phyloP scores from a whole-genome alignment of 2,113 vertebrate species.

The Nematolebias whitei region DNA sequence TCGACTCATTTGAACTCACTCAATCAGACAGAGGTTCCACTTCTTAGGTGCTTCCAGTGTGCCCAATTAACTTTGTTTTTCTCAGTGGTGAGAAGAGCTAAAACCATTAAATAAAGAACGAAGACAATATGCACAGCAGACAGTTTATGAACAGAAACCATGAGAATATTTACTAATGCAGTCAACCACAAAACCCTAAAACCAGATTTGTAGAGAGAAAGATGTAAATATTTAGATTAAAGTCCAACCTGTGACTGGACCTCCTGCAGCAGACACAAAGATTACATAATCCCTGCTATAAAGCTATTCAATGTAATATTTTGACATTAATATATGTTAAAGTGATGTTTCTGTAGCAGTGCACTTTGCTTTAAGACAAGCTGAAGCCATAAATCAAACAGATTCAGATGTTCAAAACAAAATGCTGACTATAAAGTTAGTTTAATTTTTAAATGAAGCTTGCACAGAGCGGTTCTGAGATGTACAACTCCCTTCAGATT shows the following conservation, averaged over 20 bases:
- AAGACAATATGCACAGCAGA: conserved; percentile 6
- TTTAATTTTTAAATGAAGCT: conserved; percentile 30
- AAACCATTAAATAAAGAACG: background rate
- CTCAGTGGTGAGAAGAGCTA: background rate
- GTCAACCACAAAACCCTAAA: conserved; percentile 36
- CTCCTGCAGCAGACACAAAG: conserved; percentile 29
- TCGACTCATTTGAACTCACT: too few relatives aligned
- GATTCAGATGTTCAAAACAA: conserved; percentile 51
- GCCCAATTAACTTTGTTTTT: background rate
- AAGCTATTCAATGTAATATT: conserved; percentile 10
- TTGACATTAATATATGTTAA: conserved; percentile 16
- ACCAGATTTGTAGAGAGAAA: conserved; percentile 34
- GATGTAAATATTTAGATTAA: conserved; percentile 58
- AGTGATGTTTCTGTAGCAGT: background rate
- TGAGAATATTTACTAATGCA: conserved; percentile 50
- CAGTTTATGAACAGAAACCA: conserved; percentile 36
- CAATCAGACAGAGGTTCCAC: too few relatives aligned
- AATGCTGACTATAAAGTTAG: conserved; percentile 34
- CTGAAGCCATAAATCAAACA: conserved; percentile 39
- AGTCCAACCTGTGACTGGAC: conserved; percentile 39
- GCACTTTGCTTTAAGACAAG: conserved; percentile 9
- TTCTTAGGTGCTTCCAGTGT: too few relatives aligned
- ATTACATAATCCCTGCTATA: conserved; percentile 29
- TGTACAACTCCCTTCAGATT: conserved; percentile 22
- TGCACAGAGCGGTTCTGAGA: conserved; percentile 22